Evolutionary conservation across 1,140 invertebrate species (phyloP).

Genomic region (Drosophila subobscura): DNA sequence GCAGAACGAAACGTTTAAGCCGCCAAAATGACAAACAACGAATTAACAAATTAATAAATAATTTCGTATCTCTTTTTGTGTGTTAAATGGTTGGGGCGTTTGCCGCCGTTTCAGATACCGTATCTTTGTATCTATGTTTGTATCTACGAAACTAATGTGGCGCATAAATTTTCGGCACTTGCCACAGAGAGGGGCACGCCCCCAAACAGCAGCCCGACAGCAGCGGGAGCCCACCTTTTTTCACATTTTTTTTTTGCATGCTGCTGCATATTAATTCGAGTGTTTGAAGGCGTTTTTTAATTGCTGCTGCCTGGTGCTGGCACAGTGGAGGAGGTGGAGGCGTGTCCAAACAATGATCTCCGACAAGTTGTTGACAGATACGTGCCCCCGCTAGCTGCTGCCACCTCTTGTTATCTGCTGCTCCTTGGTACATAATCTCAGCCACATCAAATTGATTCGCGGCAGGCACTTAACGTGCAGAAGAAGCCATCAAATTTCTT

Average conservation of each 20-base stretch:
- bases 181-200: constrained; percentile 43
- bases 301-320: constrained; percentile 32
- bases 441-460: constrained; percentile 71
- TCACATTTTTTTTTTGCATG: constrained; percentile 35
- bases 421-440: not conserved
- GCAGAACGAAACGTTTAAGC: constrained; percentile 83
- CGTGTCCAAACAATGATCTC: constrained; percentile 66
- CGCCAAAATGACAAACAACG: constrained; percentile 82
- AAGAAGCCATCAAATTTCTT: constrained; percentile 50
- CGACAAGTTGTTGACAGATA: constrained; percentile 66
- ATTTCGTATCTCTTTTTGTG: constrained; percentile 48
- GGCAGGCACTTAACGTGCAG: constrained; percentile 18
- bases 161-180: constrained; percentile 69
- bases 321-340: constrained; percentile 13
- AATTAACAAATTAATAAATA: constrained; percentile 83
- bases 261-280: constrained; percentile 69
- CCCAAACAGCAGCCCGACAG: not conserved
- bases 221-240: constrained; percentile 28
- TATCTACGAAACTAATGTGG: constrained; percentile 59
- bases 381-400: not conserved
- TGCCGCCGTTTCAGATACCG: constrained; percentile 31
- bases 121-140: constrained; percentile 56
- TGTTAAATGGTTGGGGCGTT: constrained; percentile 55
- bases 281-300: constrained; percentile 57
- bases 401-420: too few species aligned